phyloP scores from a whole-genome alignment of 1,140 invertebrate species.

The Drosophila baimaii region DNA sequence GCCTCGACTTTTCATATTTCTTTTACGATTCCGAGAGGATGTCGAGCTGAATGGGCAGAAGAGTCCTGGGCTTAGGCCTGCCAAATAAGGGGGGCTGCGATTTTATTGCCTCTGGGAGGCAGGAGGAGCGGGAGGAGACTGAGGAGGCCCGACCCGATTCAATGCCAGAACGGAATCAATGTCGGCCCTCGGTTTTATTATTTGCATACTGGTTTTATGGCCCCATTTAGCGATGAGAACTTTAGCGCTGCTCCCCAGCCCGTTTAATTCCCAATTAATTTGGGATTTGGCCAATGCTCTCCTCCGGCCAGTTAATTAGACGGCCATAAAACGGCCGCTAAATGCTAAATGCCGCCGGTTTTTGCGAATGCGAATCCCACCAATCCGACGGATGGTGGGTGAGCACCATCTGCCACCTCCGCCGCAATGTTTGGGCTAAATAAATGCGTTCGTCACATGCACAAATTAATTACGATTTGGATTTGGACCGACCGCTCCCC shows the following conservation, averaged over 20 bases:
- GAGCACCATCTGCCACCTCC: conserved; percentile 14
- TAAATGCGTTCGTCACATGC: conserved; percentile 48
- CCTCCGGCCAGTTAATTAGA: conserved; percentile 54
- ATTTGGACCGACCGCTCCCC: no score
- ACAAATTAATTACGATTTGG: conserved; percentile 51
- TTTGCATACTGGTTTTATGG: conserved; percentile 69
- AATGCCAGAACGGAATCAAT: conserved; percentile 26
- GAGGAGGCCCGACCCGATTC: not conserved
- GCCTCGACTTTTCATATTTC: conserved; percentile 43
- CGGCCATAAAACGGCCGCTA: conserved; percentile 49
- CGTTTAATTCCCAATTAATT: conserved; percentile 79
- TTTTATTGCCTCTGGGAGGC: conserved; percentile 34
- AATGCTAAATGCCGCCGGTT: conserved; percentile 37
- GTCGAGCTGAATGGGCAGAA: conserved; percentile 26
- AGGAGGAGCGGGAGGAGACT: not conserved
- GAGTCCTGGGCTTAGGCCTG: conserved; percentile 10
- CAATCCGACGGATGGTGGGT: not conserved
- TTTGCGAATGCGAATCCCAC: not conserved
- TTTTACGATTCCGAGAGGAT: conserved; percentile 39
- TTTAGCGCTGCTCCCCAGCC: conserved; percentile 17
- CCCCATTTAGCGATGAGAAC: conserved; percentile 27
- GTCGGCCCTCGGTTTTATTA: conserved; percentile 59
- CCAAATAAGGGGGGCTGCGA: not conserved
- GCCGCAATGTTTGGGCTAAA: conserved; percentile 32
- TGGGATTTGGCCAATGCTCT: conserved; percentile 62